Evolutionary conservation across 2,888 invertebrate species (phyloP).

Genomic region (Scaptomyza flava): DNA sequence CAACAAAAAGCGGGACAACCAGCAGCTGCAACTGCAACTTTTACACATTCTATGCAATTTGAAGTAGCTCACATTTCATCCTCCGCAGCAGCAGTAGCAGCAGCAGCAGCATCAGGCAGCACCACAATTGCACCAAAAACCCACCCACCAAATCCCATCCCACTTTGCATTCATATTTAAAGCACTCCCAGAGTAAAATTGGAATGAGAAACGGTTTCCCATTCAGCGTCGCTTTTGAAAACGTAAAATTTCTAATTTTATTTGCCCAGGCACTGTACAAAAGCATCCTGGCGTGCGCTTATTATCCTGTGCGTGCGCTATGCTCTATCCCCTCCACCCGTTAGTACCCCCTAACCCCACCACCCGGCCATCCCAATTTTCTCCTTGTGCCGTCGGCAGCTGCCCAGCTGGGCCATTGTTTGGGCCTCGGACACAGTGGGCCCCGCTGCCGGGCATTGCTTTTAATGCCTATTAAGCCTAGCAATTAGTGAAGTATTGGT

Average conservation of each 20-base stretch:
- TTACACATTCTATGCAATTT: constrained; percentile 77
- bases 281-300: constrained; percentile 78
- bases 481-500: constrained; percentile 76
- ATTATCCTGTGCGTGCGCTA: constrained; percentile 72
- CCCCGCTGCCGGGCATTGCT: constrained; percentile 69
- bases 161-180: constrained; percentile 73
- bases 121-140: constrained; percentile 15
- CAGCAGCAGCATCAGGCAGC: constrained; percentile 3
- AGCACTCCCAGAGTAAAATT: constrained; percentile 29
- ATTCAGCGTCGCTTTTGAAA: constrained; percentile 64
- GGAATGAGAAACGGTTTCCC: constrained; percentile 26
- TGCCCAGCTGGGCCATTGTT: constrained; percentile 69
- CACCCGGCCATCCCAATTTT: not conserved
- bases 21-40: constrained; percentile 76
- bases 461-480: constrained; percentile 77
- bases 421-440: constrained; percentile 50
- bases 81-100: constrained; percentile 18
- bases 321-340: constrained; percentile 13
- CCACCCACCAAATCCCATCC: constrained; percentile 9
- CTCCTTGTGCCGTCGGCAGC: constrained; percentile 9
- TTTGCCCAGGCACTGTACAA: constrained; percentile 73
- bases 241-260: constrained; percentile 79
- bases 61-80: constrained; percentile 67
- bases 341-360: not conserved
- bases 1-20: constrained; percentile 34